Conservation (phyloP, 2,888 invertebrate species). For the Microctonus aethiopoides region DNA sequence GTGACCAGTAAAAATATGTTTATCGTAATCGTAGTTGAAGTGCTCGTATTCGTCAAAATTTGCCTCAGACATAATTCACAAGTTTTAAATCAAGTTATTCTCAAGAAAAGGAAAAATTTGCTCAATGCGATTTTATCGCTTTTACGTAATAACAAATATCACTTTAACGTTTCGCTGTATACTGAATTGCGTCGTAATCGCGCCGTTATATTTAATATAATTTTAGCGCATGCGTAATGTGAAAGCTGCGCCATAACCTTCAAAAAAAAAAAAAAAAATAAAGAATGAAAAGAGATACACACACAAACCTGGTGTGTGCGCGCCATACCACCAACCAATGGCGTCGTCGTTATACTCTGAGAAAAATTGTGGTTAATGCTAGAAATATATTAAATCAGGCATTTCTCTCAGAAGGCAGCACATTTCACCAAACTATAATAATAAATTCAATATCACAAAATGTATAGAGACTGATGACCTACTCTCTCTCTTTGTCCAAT, state of each 20-base stretch:
- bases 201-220: neutral
- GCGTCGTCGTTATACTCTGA: too few relatives aligned
- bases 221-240: neutral
- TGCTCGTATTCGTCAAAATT: conserved; percentile 93
- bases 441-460: neutral
- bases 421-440: neutral
- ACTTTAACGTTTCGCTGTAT: neutral
- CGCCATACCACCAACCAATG: too few relatives aligned
- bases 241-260: conserved; percentile 3
- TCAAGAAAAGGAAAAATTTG: neutral
- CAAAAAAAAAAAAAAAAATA: neutral
- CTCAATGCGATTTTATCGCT: neutral
- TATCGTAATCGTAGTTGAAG: conserved; percentile 94
- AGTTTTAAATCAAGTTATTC: conserved; percentile 3
- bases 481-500: neutral
- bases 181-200: neutral
- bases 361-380: neutral
- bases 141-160: neutral
- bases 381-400: neutral
- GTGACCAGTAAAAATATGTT: conserved; percentile 86
- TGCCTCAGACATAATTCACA: conserved; percentile 77
- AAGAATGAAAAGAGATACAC: neutral
- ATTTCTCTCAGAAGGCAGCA: neutral
- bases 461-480: neutral
- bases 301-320: too few relatives aligned